Base-by-base conservation (phyloP, 2,888 invertebrate genomes). In the Amblyteles armatorius region DNA sequence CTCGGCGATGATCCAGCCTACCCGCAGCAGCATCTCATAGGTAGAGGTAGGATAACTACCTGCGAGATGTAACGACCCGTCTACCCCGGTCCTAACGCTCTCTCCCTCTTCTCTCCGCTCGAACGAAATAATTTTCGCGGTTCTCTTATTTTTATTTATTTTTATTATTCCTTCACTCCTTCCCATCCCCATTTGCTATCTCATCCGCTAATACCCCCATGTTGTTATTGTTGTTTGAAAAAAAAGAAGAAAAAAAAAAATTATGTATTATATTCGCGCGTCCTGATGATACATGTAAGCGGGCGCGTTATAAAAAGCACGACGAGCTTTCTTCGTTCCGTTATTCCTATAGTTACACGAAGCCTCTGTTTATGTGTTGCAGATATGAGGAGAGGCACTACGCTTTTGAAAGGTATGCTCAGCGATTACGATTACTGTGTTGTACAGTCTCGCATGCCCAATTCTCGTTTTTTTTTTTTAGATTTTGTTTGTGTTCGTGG, bases 361-460 rank as follows among this genome's bases (percentile, higher is more conserved):
- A 78, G 77, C 65, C 85, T 83, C 77, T 85, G 77, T 91, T 91
- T 91, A 88, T 91, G 91, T 93, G 94, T 93, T 94, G 88, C 94
- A 94, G 94, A 93, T 94, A 91, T 92, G 93, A 93, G 91, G 94
- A 94, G 92, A 93, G 93, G 91, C 94, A 93, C 93, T 93, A 93
- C 93, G 93, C 93, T 91, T 93, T 93, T 89, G 94, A 94, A 92
- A 94, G 94, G 94, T 94, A 94, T 86, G 90, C 83, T 82, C 74
- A 82, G 63, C 77, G 82, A 85, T 82, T 71, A 84, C 74, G 72
- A 80, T 82, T 77, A 82, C 71, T 57, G 44, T 50, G 79, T 72
- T 74, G 60, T 78, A 78, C 68, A 9, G 67, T 82, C 71, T 44
- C 82, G 84, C 84, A 86, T 86, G 86, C 80, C 69, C 60, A 79